These are phyloP conservation scores for Urophycis tenuis DNA, from an alignment of 2,797 vertebrate species.

Conservation along the genomic window DNA sequence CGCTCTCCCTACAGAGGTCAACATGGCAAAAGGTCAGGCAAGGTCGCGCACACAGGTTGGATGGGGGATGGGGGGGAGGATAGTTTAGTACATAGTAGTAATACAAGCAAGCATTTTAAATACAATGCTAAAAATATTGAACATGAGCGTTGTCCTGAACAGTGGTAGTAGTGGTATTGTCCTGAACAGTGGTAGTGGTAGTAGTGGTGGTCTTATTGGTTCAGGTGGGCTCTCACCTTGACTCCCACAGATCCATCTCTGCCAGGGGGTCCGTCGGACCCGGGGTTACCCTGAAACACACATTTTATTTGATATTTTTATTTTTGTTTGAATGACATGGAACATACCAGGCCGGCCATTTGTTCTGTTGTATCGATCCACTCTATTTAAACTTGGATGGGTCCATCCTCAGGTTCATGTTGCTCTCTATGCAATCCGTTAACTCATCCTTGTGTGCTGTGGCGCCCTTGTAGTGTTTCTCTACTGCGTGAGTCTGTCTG, in stretches of 20 bases:
- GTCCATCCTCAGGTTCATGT: too few relatives aligned
- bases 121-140: too few relatives aligned
- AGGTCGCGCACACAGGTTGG: background rate
- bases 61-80: too few relatives aligned
- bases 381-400: too few relatives aligned
- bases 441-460: background rate
- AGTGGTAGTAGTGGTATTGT: background rate
- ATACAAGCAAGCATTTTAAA: too few relatives aligned
- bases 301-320: background rate
- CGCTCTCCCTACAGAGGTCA: slow-evolving; percentile 81
- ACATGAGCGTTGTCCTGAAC: too few relatives aligned
- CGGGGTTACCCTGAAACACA: slow-evolving; percentile 77
- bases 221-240: slow-evolving; percentile 72
- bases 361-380: too few relatives aligned
- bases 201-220: background rate
- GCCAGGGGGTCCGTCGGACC: slow-evolving; percentile 91
- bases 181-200: slow-evolving; percentile 2
- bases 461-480: background rate
- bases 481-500: slow-evolving; percentile 4
- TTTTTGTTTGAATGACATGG: background rate
- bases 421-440: background rate
- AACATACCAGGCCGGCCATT: background rate
- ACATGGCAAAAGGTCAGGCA: slow-evolving; percentile 32
- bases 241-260: slow-evolving; percentile 84
- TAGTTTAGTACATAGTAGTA: too few relatives aligned